Percentiles rank a stretch among this genome's conserved stretches.
Evolutionary conservation across 2,797 vertebrate species (phyloP).

Genomic region (Fundulus diaphanus): DNA sequence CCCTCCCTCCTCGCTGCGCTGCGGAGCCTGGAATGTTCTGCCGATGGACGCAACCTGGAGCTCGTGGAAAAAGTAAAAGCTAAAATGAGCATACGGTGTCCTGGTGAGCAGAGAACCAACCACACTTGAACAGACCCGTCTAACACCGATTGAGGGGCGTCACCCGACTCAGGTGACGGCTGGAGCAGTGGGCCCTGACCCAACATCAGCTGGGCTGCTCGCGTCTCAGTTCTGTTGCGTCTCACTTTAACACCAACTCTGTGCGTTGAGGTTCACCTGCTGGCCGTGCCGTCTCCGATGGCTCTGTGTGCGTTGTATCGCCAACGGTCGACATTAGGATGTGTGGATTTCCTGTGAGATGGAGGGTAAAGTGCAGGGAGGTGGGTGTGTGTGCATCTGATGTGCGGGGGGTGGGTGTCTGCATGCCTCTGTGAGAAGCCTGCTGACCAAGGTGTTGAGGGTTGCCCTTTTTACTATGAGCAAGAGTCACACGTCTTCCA

Average conservation of each 20-base stretch:
- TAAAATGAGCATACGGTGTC: not conserved
- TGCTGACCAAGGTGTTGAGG: conserved; percentile 67
- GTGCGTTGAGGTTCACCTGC: conserved; percentile 7
- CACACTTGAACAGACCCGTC: conserved; percentile 4
- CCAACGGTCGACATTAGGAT: conserved; percentile 52
- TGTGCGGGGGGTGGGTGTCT: conserved; percentile 66
- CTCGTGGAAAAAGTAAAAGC: conserved; percentile 17
- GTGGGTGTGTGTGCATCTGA: conserved; percentile 40
- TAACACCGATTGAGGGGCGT: conserved; percentile 19
- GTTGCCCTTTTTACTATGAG: conserved; percentile 55
- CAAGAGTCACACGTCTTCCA: conserved; percentile 44
- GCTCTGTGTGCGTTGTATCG: conserved; percentile 44
- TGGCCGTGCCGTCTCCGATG: conserved; percentile 41
- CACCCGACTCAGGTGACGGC: conserved; percentile 38
- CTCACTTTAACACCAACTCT: conserved; percentile 34
- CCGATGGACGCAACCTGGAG: conserved; percentile 74
- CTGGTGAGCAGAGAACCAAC: conserved; percentile 3
- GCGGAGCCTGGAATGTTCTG: conserved; percentile 84
- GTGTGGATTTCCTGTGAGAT: conserved; percentile 74
- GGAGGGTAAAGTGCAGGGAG: conserved; percentile 41
- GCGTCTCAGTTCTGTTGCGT: conserved; percentile 38
- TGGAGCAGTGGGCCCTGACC: conserved; percentile 21
- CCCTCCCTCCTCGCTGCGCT: conserved; percentile 62
- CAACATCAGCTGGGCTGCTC: conserved; percentile 15
- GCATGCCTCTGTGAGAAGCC: conserved; percentile 71